These are phyloP conservation scores for Acanthurus leucopareius DNA, from an alignment of 2,797 vertebrate genomes.

Conservation along the genomic window DNA sequence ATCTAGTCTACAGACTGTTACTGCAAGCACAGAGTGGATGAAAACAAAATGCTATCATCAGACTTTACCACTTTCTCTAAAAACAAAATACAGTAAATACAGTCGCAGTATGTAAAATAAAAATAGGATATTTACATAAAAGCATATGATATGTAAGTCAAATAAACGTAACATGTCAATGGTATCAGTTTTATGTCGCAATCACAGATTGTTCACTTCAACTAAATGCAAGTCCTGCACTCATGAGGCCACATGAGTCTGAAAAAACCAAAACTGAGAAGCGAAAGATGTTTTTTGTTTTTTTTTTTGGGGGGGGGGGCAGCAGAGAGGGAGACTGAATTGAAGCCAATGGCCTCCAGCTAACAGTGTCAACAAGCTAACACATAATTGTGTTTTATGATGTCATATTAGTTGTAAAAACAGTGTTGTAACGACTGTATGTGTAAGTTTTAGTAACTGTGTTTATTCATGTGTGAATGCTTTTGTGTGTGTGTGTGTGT, in stretches of 20 bases:
- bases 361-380: conserved; percentile 23
- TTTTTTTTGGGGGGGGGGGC: too few species aligned
- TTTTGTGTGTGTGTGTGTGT: conserved; percentile 26
- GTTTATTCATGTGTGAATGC: conserved; percentile 35
- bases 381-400: conserved; percentile 25
- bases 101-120: too few species aligned
- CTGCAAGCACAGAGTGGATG: too few species aligned
- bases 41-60: too few species aligned
- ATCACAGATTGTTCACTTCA: neutral
- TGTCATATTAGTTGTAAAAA: conserved; percentile 49
- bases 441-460: conserved; percentile 16
- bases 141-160: too few species aligned
- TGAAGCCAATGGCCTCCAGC: conserved; percentile 31
- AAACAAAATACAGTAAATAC: too few species aligned
- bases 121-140: too few species aligned
- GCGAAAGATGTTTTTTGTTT: neutral
- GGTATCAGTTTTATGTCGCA: neutral
- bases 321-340: conserved; percentile 14
- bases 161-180: too few species aligned
- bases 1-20: too few species aligned
- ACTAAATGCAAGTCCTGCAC: neutral
- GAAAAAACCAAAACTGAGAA: neutral
- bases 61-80: too few species aligned
- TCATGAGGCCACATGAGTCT: neutral
- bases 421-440: conserved; percentile 21